Evolutionary conservation across 2,888 invertebrate species (phyloP).

Genomic region (Anthoptus insignis): DNA sequence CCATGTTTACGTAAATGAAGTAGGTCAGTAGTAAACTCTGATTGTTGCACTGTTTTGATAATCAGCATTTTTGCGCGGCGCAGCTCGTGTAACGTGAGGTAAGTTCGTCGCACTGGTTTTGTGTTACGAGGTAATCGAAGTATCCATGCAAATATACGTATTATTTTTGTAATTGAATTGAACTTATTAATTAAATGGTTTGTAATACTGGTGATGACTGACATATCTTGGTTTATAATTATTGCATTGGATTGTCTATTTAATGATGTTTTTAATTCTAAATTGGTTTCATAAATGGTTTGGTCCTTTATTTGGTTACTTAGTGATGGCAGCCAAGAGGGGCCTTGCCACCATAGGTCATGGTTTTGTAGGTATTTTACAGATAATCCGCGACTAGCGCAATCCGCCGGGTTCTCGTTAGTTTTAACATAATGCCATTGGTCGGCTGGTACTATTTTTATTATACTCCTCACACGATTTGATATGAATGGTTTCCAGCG

Average conservation of each 20-base stretch:
- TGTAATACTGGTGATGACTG: background rate
- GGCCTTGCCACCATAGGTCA: background rate
- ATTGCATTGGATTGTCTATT: background rate
- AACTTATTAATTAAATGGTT: constrained; percentile 9
- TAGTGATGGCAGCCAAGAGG: background rate
- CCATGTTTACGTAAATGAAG: background rate
- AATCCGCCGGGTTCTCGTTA: constrained; percentile 41
- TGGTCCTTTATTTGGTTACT: background rate
- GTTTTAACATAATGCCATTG: constrained; percentile 42
- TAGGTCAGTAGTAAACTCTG: background rate
- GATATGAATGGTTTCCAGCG: no score
- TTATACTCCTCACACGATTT: no score
- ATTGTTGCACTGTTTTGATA: constrained; percentile 9
- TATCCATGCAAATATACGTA: constrained; percentile 38
- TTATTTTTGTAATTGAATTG: constrained; percentile 6
- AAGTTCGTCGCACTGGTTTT: constrained; percentile 1
- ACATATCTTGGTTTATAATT: background rate
- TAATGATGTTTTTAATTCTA: background rate
- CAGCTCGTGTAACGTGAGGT: constrained; percentile 8
- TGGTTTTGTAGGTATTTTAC: background rate
- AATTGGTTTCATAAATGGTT: background rate
- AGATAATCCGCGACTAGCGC: constrained; percentile 1
- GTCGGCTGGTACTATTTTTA: no score
- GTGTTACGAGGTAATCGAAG: background rate
- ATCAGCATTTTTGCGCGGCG: constrained; percentile 5